Evolutionary conservation across 2,113 vertebrate species (phyloP), one percentile per base, ranked within the genome.

Genomic region (Plecturocebus donacophilus): DNA sequence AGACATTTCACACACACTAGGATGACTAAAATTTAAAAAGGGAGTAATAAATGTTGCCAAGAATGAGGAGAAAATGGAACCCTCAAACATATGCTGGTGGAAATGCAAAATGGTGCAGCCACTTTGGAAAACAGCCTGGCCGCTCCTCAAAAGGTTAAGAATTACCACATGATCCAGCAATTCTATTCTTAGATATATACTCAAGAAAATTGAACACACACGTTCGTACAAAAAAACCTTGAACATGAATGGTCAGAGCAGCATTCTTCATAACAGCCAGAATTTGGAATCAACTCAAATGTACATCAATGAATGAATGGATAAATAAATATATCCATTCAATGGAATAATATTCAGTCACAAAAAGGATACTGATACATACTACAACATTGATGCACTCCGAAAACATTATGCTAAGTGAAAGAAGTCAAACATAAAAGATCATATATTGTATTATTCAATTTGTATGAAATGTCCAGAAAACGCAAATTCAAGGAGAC

Each of bases 341-440:
- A 56, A 38, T 0, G 4, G 56, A 77, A 66, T 73, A 52, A 10
- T 47, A 64, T 0, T 45, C 13, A 40, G 56, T 64, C 32, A 47
- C 21, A 75, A 61, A 89, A 84, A 95, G 17, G 9, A 58, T 5
- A 20, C 35, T 21, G n/a, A 87, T 0, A 25, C 8, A 52, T 2
- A 49, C 12, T 47, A 27, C 5, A 32, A 42, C 49, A 76, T 1
- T 0, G 3, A 76, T 20, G 30, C 52, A 73, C 42, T 77, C 14
- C 82, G 27, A 84, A 71, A 94, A 84, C 45, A 70, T 30, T 27
- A 83, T 32, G 8, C 8, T 32, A 87, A 94, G 45, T 40, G 23
- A 87, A 96, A 88, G 81, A 70, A 90, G 68, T 66, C 32, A 87
- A 84, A 96, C 52, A 87, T 38, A n/a, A 35, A 96, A 94, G 45